Base-by-base conservation (phyloP, 2,113 vertebrate genomes). In the Gymnobelideus leadbeateri region DNA sequence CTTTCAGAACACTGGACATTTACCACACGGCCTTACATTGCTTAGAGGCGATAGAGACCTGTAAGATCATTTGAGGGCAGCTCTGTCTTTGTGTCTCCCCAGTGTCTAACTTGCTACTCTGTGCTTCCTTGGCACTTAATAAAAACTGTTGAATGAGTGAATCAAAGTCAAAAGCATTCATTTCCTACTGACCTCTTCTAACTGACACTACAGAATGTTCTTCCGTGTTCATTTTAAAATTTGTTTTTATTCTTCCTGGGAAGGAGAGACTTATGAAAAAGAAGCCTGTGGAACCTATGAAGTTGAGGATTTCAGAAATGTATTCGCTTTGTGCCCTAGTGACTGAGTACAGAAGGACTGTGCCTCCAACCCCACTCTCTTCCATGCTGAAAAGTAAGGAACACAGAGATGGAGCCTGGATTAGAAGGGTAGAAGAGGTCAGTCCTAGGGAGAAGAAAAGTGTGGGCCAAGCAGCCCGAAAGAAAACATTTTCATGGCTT, bases 221-320 rank as follows among this genome's bases (percentile, higher is more conserved):
- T 77, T 77, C 61, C 37, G n/a, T n/a, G 37, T 77, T 21, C 37
- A 84, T 84, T 84, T 84, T 23, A 43, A 84, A 84, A 84, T 84
- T 94, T 77, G 61, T 98, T 97, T 98, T 97, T 95, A 97, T 97
- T 46, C 21, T 95, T 90, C 91, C 91, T 95, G 96, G 43, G 96
- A 97, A 96, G 93, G 89, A 97, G 16, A 84, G 16, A 84, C n/a
- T 23, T 43, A 84, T 21, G 68, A 84, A 84, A 84, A 77, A 77
- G n/a, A 23, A 84, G n/a, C 19, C 19, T 43, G 16, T 21, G 31
- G 61, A 43, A 84, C 7, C n/a, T 43, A 43, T 43, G n/a, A 84
- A 43, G 37, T 21, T 84, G 37, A 77, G 16, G 14, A 43, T 84
- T 84, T 43, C 6, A 19, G 68, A 84, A 84, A 43, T 84, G 61